Percentiles rank a stretch among this genome's conserved stretches.
phyloP scores from a whole-genome alignment of 2,113 vertebrate species.

The Taurulus bubalis region DNA sequence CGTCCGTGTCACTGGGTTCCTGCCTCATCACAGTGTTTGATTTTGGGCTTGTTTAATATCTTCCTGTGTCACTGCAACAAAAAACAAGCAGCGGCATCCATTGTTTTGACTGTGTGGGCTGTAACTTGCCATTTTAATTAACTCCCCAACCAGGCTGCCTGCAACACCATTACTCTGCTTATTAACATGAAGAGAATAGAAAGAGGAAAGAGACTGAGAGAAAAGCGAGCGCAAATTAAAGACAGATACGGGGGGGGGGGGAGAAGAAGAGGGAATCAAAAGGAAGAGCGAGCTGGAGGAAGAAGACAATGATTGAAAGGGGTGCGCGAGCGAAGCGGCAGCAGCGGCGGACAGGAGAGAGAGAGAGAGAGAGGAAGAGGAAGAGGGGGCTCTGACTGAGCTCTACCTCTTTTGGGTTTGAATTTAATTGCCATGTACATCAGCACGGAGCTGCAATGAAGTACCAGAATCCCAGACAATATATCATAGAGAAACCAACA shows the following conservation, averaged over 20 bases:
- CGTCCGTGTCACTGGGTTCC: slow-evolving; percentile 51
- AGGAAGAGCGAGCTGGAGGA: slow-evolving; percentile 32
- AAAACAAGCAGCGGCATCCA: slow-evolving; percentile 67
- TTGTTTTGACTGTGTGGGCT: slow-evolving; percentile 84
- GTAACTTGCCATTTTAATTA: slow-evolving; percentile 86
- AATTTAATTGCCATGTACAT: slow-evolving; percentile 80
- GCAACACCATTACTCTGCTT: slow-evolving; percentile 70
- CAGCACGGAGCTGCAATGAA: slow-evolving; percentile 64
- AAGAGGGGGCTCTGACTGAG: slow-evolving; percentile 24
- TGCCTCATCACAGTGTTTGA: slow-evolving; percentile 65
- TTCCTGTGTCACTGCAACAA: slow-evolving; percentile 61
- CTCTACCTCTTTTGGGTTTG: slow-evolving; percentile 66
- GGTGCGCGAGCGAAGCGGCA: slow-evolving; percentile 34
- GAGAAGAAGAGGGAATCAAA: slow-evolving; percentile 49
- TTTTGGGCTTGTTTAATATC: slow-evolving; percentile 82
- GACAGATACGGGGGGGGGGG: slow-evolving; percentile 29
- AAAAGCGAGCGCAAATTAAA: slow-evolving; percentile 38
- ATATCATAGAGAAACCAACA: slow-evolving; percentile 76
- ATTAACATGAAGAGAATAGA: slow-evolving; percentile 74
- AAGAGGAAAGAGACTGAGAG: slow-evolving; percentile 19
- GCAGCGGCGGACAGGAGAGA: slow-evolving; percentile 14
- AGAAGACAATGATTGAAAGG: slow-evolving; percentile 72
- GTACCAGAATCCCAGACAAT: slow-evolving; percentile 68
- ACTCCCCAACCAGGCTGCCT: slow-evolving; percentile 78
- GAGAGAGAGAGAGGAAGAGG: background rate